Conservation (phyloP, 2,888 invertebrate species). For the Cryptus armator region DNA sequence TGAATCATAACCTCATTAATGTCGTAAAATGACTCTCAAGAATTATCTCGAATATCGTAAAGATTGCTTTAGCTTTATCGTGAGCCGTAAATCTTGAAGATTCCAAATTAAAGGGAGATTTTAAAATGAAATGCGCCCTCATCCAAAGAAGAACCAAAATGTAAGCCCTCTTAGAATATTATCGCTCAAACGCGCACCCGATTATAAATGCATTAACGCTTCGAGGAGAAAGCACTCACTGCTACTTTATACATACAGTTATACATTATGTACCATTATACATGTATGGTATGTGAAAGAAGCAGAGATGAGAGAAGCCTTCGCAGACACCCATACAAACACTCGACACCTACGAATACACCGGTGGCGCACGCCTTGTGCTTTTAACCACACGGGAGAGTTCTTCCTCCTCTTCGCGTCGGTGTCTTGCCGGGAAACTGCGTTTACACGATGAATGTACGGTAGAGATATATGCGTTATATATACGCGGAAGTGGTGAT, state of each 20-base stretch:
- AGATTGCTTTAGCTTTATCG: too few relatives aligned
- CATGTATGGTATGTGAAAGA: neutral
- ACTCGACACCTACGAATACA: too few relatives aligned
- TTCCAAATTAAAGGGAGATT: neutral
- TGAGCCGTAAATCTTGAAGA: neutral
- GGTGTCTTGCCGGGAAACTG: constrained; percentile 56
- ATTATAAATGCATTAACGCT: constrained; percentile 63
- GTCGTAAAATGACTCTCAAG: too few relatives aligned
- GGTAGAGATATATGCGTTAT: neutral
- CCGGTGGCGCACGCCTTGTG: constrained; percentile 9
- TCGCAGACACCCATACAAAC: neutral
- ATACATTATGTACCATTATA: neutral
- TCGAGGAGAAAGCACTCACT: constrained; percentile 54
- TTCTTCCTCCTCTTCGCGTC: constrained; percentile 42
- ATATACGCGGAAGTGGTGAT: constrained; percentile 7
- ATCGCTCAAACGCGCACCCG: constrained; percentile 32
- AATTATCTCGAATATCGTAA: too few relatives aligned
- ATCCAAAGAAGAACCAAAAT: constrained; percentile 35
- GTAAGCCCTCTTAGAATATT: constrained; percentile 33
- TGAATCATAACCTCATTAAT: too few relatives aligned
- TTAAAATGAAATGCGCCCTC: constrained; percentile 5
- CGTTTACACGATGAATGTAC: constrained; percentile 39
- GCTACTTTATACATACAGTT: constrained; percentile 12
- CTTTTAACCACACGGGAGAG: constrained; percentile 45
- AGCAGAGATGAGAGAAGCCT: neutral